Evolutionary conservation across 2,113 vertebrate species (phyloP).

Genomic region (Eupsittula cactorum): DNA sequence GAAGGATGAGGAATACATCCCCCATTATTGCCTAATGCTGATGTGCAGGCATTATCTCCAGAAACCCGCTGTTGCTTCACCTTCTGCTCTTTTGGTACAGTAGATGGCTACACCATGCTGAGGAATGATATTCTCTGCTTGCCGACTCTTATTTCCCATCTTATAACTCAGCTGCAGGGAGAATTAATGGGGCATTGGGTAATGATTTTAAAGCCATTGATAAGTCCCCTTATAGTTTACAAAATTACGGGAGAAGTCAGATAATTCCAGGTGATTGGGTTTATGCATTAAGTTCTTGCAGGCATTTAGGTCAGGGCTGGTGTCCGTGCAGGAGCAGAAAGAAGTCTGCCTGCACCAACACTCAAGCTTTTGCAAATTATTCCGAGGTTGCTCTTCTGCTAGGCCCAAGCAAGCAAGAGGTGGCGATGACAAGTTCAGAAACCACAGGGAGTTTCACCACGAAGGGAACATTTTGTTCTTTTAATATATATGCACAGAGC

Average conservation of each 20-base stretch:
- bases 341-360: neutral
- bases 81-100: neutral
- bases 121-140: neutral
- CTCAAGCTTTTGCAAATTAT: neutral
- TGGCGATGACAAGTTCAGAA: neutral
- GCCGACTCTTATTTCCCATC: neutral
- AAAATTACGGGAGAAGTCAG: neutral
- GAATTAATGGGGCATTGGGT: neutral
- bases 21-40: conserved; percentile 75
- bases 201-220: conserved; percentile 11
- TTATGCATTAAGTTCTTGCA: neutral
- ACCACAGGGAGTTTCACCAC: neutral
- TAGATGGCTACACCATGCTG: neutral
- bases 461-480: conserved; percentile 10
- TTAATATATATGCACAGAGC: neutral
- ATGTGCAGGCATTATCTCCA: conserved; percentile 67
- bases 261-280: neutral
- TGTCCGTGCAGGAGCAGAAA: neutral
- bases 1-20: conserved; percentile 76
- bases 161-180: neutral
- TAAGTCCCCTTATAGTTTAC: neutral
- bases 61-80: conserved; percentile 14
- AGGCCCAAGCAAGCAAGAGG: neutral
- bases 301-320: neutral
- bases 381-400: neutral